Evolutionary conservation across 2,113 vertebrate species (phyloP).

Genomic region (Nibea albiflora): DNA sequence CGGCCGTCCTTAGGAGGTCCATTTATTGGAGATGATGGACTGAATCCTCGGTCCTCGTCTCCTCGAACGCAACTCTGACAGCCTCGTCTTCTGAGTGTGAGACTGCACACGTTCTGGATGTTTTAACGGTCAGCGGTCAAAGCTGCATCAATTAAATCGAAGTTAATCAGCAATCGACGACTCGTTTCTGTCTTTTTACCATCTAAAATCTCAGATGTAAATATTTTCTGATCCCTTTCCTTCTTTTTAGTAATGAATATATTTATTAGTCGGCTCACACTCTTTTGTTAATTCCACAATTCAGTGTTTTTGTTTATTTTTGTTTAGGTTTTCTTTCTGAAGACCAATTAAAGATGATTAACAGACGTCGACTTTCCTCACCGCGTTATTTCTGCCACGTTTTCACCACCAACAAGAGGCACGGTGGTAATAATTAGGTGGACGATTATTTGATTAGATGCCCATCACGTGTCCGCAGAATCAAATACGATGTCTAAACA

Average conservation of each 20-base stretch:
- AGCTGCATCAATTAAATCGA: not conserved
- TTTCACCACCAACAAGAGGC: too few species aligned
- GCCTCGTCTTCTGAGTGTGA: not conserved
- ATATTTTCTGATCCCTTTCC: not conserved
- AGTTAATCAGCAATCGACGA: not conserved
- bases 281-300: not conserved
- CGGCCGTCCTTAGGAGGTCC: not conserved
- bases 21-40: constrained; percentile 19
- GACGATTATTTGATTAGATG: not conserved
- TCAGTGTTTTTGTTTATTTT: not conserved
- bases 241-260: not conserved
- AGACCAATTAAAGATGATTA: not conserved
- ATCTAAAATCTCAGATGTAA: not conserved
- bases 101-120: too few species aligned
- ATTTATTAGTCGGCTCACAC: not conserved
- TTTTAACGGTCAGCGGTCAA: not conserved
- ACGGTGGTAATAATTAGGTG: too few species aligned
- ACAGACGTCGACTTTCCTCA: not conserved
- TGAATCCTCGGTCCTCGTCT: constrained; percentile 3
- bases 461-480: too few species aligned
- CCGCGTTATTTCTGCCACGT: not conserved
- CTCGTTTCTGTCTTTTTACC: not conserved
- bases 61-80: constrained; percentile 5
- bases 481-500: not conserved
- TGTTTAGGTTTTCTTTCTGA: not conserved